These are phyloP conservation scores for Porphyrio hochstetteri DNA, from an alignment of 2,113 vertebrate species.

Conservation along the genomic window DNA sequence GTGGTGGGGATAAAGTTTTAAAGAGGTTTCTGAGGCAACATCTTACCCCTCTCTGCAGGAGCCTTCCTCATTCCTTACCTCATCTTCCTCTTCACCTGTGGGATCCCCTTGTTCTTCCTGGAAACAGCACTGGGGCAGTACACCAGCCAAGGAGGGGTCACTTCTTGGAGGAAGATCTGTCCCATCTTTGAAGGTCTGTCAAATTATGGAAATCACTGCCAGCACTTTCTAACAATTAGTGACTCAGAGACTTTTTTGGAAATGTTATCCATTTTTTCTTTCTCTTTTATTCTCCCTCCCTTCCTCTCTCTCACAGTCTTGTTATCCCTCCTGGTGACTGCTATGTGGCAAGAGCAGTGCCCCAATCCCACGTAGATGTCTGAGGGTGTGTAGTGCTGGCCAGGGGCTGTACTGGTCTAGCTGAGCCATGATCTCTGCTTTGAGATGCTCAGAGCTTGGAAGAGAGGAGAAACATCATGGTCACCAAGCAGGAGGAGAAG, in stretches of 20 bases:
- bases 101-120: constrained; percentile 90
- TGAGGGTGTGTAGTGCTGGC: not conserved
- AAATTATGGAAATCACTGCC: not conserved
- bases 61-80: constrained; percentile 93
- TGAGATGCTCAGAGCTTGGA: not conserved
- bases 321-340: not conserved
- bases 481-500: not conserved
- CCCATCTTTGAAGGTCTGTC: constrained; percentile 89
- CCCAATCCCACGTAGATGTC: not conserved
- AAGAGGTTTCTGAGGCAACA: not conserved
- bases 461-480: not conserved
- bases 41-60: constrained; percentile 66
- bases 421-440: fast-evolving
- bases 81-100: constrained; percentile 88
- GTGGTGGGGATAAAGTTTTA: not conserved
- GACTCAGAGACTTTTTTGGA: not conserved
- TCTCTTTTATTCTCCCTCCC: not conserved
- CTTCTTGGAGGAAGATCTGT: constrained; percentile 93
- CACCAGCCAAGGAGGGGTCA: constrained; percentile 89
- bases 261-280: not conserved
- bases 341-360: not conserved
- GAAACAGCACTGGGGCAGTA: constrained; percentile 92
- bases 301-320: not conserved
- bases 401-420: not conserved
- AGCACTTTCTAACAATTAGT: not conserved